Percentiles rank a stretch among this genome's conserved stretches.
These are phyloP conservation scores for Cyanistes caeruleus DNA, from an alignment of 2,113 vertebrate genomes.

Conservation along the genomic window DNA sequence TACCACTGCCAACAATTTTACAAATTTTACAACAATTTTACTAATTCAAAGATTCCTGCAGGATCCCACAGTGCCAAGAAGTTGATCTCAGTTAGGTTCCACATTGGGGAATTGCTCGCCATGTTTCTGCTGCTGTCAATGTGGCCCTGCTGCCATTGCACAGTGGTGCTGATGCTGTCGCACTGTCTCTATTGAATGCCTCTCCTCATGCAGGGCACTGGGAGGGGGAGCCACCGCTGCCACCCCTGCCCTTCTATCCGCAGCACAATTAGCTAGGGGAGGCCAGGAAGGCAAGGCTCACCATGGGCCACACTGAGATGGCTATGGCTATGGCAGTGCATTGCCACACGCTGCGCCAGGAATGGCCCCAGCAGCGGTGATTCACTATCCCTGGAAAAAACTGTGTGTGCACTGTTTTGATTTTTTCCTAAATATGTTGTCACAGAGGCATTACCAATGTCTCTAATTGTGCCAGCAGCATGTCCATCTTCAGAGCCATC, in stretches of 20 bases:
- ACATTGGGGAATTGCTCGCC: neutral
- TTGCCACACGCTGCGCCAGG: neutral
- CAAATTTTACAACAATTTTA: too few relatives aligned
- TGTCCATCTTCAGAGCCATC: neutral
- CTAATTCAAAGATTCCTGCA: neutral
- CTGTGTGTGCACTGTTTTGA: neutral
- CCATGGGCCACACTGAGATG: fast-evolving
- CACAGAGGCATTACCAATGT: neutral
- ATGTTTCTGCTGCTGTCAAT: neutral
- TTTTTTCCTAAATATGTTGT: neutral
- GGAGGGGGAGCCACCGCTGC: neutral
- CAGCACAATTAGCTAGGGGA: neutral
- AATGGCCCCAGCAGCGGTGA: too few relatives aligned
- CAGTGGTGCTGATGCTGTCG: neutral
- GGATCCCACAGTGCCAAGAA: neutral
- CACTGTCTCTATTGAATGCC: neutral
- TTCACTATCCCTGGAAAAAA: neutral
- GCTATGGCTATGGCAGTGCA: neutral
- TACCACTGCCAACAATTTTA: neutral
- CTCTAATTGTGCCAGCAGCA: neutral
- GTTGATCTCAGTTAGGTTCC: neutral
- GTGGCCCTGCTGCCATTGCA: neutral
- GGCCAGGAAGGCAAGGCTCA: fast-evolving
- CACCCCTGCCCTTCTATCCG: neutral
- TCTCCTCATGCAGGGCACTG: neutral